Conservation (phyloP, 1,140 invertebrate species). For the Brachionus plicatilis region DNA sequence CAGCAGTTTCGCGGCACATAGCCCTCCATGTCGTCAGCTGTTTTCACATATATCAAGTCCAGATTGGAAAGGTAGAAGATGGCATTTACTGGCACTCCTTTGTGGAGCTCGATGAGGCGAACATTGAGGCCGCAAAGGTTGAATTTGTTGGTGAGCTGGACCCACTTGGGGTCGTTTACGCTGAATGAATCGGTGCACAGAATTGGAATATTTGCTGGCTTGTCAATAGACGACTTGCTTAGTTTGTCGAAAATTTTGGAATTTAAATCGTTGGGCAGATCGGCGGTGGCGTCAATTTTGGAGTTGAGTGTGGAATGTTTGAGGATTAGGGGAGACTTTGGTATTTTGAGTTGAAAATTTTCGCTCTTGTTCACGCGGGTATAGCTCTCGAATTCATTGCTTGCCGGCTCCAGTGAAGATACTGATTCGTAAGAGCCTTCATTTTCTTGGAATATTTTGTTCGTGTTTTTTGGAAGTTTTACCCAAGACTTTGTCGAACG, state of each 20-base stretch:
- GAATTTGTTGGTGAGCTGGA: background rate
- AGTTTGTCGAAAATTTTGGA: slow-evolving; percentile 2
- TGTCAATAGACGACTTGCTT: slow-evolving; percentile 26
- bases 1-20: slow-evolving; percentile 35
- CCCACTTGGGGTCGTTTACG: slow-evolving; percentile 29
- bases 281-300: background rate
- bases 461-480: background rate
- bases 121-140: slow-evolving; percentile 20
- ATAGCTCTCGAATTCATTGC: slow-evolving; percentile 29
- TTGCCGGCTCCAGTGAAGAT: slow-evolving; percentile 25
- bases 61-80: slow-evolving; percentile 29
- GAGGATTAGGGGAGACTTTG: background rate
- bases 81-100: slow-evolving; percentile 16
- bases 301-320: slow-evolving; percentile 32
- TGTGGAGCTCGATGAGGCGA: slow-evolving; percentile 14
- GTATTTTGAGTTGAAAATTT: background rate
- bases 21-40: slow-evolving; percentile 25
- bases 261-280: background rate
- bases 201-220: slow-evolving; percentile 23
- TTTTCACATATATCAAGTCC: slow-evolving; percentile 34
- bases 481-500: slow-evolving; percentile 31
- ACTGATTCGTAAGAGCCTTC: slow-evolving; percentile 16
- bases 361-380: background rate
- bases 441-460: slow-evolving; percentile 18
- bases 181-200: background rate